A percentile compares a stretch with the other conserved stretches of the same genome.
These are phyloP conservation scores for Hofmannophila pseudospretella DNA, from an alignment of 2,888 invertebrate species.

Conservation along the genomic window DNA sequence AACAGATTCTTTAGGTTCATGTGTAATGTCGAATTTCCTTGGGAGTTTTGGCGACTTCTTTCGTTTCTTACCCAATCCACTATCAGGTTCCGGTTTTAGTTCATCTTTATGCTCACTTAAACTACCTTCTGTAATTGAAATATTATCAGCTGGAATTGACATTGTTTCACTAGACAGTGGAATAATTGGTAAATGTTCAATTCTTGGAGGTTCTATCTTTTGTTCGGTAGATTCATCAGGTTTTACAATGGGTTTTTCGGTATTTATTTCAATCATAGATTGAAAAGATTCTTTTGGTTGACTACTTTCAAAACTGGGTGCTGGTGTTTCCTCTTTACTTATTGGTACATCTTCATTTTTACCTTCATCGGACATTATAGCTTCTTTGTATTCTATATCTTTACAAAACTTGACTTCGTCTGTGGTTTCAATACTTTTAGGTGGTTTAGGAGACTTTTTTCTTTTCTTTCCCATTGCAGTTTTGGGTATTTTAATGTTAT, in stretches of 20 bases:
- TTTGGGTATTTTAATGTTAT: constrained; percentile 16
- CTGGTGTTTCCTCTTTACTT: no score
- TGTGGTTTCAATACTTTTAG: not conserved
- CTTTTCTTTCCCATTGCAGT: constrained; percentile 19
- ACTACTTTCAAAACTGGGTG: not conserved
- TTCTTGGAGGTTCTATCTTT: no score
- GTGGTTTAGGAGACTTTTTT: constrained; percentile 2
- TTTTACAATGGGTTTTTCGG: not conserved
- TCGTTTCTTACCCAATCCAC: constrained; percentile 9
- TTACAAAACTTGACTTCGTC: not conserved
- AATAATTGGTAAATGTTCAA: no score
- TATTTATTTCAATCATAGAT: not conserved
- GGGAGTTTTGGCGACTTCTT: constrained; percentile 19
- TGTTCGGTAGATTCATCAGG: no score
- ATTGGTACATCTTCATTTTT: not conserved
- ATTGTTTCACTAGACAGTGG: no score
- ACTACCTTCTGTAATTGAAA: not conserved
- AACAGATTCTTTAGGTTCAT: not conserved
- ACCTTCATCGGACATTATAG: not conserved
- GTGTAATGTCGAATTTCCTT: constrained; percentile 1
- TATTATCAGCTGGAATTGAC: no score
- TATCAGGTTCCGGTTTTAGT: not conserved
- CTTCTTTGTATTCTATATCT: not conserved
- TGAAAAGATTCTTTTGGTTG: not conserved
- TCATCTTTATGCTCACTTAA: not conserved